Evolutionary conservation across 2,113 vertebrate genomes (phyloP), one percentile per base, ranked within the genome.

Genomic region (Chiloscyllium plagiosum): DNA sequence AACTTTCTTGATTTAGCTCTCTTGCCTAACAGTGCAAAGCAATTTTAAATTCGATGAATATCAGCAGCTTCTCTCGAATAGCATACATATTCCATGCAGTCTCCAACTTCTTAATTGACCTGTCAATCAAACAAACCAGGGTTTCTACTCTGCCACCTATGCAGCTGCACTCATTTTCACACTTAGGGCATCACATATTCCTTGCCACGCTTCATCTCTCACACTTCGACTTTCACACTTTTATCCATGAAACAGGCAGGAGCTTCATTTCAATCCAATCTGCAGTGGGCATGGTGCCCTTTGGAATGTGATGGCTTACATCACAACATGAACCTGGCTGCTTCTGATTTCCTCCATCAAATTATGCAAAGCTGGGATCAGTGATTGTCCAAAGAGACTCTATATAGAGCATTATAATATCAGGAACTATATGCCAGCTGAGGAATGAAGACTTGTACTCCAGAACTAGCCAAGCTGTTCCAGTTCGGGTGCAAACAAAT

Each of bases 81-180:
- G 61, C 17, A 7, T 37, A 66, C 1, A 20, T 37, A 68, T 93
- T 93, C 89, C 2, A 22, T 5, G 10, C 61, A 6, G 61, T 20
- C 89, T 37, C 56, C 89, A 66, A 66, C 61, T 66, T 37, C 56
- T 65, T 92, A 92, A 92, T 65, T 92, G 87, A 92, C 87, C 87
- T 92, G 87, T 65, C 87, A 68, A 66, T 93, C 89, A 66, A 66
- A 66, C 89, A 66, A 87, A 37, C 89, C 65, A n/a, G n/a, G 37
- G 61, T 61, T 37, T 93, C 89, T 93, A n/a, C 66, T 68, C 56
- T 93, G 61, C 33, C 89, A 93, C 89, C 66, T 66, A n/a, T n/a
- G 66, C 61, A 93, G 29, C 61, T 37, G 17, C 89, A 56, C 13
- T 90, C 29, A 61, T 22, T 90, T 33, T 93, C 61, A 61, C 52